Base-by-base conservation (phyloP, 2,888 invertebrate genomes). In the Diploptera punctata region DNA sequence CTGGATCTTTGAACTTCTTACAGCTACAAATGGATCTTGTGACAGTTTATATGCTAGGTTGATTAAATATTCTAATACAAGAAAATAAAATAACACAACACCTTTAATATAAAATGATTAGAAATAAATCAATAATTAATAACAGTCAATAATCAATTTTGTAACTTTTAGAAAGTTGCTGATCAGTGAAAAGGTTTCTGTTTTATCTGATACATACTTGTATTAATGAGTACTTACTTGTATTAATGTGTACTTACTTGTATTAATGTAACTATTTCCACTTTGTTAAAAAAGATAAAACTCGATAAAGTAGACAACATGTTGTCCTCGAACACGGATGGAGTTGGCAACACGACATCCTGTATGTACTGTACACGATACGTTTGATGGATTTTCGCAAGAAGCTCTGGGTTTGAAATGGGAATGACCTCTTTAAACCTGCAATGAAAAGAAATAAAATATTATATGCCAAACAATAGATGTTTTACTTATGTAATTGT, bases 261-360 rank as follows among this genome's bases (percentile, higher is more conserved):
- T 83, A 99, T 94, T 81, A 97, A 89, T 78, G 95, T 97, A 78
- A 99, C 98, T 85, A 99, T 99, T 88, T 99, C 99, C 82, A 98
- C 96, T 87, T 99, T 99, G 86, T 98, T 99, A 86, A 99, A 99
- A 88, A 98, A 99, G 85, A 99, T 96, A 88, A 99, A 99, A 87
- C 98, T 98, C 82, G 95, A 96, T 80, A 99, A 87, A 74, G 98
- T 97, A 80, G 97, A 98, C 77, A 99, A 89, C 90, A 99, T 92
- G 83, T 99, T 99, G 84, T 99, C 99, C 83, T 99, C 99, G 84
- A 99, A 99, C 79, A 99, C 95, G 78, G 98, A 98, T 13, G 99
- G 99, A 65, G 99, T 97, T 26, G 99, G 99, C 81, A 99, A 87
- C 79, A 99, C 99, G 79, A 99, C 98, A 85, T 99, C 99, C 82